Base-by-base conservation (phyloP, 2,888 invertebrate genomes). In the Luperina nickerlii region DNA sequence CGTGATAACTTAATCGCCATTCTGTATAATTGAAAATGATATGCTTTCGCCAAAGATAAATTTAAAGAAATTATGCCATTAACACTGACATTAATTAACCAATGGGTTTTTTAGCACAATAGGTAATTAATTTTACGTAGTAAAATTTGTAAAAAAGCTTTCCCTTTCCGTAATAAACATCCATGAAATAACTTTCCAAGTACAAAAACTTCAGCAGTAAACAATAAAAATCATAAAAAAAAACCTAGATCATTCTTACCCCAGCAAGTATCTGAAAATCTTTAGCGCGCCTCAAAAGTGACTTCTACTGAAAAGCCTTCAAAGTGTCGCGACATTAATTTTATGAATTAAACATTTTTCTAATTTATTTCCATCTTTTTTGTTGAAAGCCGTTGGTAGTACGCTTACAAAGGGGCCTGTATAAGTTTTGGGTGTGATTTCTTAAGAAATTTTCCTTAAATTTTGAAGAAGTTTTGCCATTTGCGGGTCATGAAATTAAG, bases 291-390 rank as follows among this genome's bases (percentile, higher is more conserved):
- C 88, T 90, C 84, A 86, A 88, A 90, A 89, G 82, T 90, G 85
- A 89, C 88, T 89, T 86, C 76, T 81, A 87, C 84, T 84, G 89
- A 89, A 91, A 92, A 89, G 88, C 88, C 88, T 91, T 90, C 90
- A 87, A 92, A 91, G 78, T 81, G 86, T 85, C 76, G 85, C 74
- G 86, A 90, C 90, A 90, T 91, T 88, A 89, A 90, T 90, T 92
- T 88, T 90, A 92, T 92, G 92, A 93, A 93, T 93, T 92, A 92
- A 90, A 92, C 90, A 92, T 92, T 91, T 91, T 90, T 86, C 87
- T 90, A 89, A 90, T 90, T 87, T 85, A 88, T 90, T 86, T 85
- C 74, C 89, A 85, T 87, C 83, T 81, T 79, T 86, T 83, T 77
- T 62, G 65, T 57, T 71, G 67, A 79, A 78, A 78, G 73, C 73